These are phyloP conservation scores for Parnassius glacialis DNA, from an alignment of 2,888 invertebrate genomes.

Conservation along the genomic window DNA sequence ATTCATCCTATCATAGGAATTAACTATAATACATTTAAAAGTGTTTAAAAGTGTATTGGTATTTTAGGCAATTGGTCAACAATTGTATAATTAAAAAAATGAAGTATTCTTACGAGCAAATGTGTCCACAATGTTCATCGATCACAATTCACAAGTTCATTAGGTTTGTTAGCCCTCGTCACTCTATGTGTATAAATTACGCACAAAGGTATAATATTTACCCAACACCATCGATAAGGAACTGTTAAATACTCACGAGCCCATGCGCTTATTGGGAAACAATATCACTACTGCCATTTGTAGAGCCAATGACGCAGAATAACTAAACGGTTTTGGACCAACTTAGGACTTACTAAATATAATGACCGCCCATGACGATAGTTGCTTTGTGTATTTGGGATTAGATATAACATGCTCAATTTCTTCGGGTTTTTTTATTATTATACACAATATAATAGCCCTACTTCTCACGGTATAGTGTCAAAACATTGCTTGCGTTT, in stretches of 20 bases:
- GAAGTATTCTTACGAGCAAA: no score
- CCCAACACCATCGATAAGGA: conserved; percentile 27
- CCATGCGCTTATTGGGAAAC: conserved; percentile 26
- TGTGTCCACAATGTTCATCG: conserved; percentile 36
- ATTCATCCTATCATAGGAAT: no score
- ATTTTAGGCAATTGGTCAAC: no score
- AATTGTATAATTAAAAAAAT: no score
- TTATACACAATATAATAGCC: no score
- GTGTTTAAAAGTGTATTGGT: no score
- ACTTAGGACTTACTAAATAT: background rate
- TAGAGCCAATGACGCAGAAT: conserved; percentile 20
- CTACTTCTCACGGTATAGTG: no score
- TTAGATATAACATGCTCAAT: no score
- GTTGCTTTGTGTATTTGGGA: background rate
- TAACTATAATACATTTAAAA: no score
- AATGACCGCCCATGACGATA: conserved; percentile 1
- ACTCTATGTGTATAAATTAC: background rate
- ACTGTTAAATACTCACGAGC: conserved; percentile 25
- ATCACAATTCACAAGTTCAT: no score
- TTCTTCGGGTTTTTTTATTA: no score
- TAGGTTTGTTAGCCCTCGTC: conserved; percentile 29
- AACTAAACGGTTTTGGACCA: conserved; percentile 15
- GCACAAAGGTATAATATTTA: conserved; percentile 14
- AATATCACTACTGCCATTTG: conserved; percentile 20
- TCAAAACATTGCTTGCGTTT: no score